Conservation (phyloP, 53 echinoderm and acorn worm species). For the Stichopus horrens region DNA sequence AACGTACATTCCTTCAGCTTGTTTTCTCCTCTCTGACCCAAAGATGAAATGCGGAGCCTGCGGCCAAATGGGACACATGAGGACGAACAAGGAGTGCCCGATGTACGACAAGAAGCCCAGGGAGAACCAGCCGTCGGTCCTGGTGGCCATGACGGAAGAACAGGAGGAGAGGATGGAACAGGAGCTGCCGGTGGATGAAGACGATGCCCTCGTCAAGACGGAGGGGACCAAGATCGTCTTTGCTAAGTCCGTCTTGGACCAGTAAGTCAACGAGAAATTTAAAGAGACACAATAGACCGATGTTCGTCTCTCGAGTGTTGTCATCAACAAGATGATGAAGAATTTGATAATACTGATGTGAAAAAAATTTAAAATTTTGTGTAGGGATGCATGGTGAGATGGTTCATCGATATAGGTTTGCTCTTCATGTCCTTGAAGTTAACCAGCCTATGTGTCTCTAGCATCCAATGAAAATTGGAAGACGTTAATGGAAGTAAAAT, state of each 20-base stretch:
- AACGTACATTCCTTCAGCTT: no score
- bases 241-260: conserved; percentile 82
- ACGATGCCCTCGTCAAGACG: conserved; percentile 94
- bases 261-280: conserved; percentile 59
- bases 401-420: no score
- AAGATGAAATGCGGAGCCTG: conserved; percentile 99
- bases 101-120: conserved; percentile 77
- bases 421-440: no score
- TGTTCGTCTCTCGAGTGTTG: neutral
- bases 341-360: no score
- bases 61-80: conserved; percentile 87
- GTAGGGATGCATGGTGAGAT: no score
- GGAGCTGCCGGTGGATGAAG: conserved; percentile 81
- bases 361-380: no score
- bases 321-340: conserved; percentile 37
- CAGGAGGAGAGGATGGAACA: conserved; percentile 84
- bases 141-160: conserved; percentile 99
- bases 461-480: no score
- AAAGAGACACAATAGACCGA: no score
- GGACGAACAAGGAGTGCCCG: conserved; percentile 95
- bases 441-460: no score
- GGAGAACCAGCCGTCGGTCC: conserved; percentile 75
- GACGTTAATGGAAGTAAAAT: no score
- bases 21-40: no score
- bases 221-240: conserved; percentile 96